phyloP scores from a whole-genome alignment of 2,797 vertebrate genomes.

The Avahi laniger region DNA sequence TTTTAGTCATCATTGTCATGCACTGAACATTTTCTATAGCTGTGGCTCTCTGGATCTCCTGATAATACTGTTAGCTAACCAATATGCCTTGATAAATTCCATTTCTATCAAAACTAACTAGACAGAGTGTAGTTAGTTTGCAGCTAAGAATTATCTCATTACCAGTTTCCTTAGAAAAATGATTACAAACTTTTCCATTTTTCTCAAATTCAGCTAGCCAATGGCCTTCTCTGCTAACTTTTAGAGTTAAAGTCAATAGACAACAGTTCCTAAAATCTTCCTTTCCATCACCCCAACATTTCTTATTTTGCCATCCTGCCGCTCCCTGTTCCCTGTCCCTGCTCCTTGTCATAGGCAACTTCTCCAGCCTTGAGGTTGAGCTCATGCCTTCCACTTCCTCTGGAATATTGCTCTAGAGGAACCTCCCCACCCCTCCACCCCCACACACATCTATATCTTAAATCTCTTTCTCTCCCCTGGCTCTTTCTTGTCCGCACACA shows the following conservation, averaged over 20 bases:
- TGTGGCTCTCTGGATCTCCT: background rate
- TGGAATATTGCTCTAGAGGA: background rate
- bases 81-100: background rate
- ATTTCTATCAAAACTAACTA: background rate
- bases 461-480: background rate
- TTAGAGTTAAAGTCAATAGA: background rate
- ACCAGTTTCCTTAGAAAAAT: background rate
- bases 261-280: background rate
- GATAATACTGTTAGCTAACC: background rate
- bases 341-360: background rate
- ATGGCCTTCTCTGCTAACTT: background rate
- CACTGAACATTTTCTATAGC: background rate
- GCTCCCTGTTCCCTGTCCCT: background rate
- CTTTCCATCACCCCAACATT: background rate
- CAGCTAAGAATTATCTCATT: background rate
- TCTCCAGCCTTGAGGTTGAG: background rate
- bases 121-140: background rate
- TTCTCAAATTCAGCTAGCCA: background rate
- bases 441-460: background rate
- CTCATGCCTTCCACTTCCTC: background rate
- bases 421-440: rapidly evolving
- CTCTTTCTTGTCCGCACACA: background rate
- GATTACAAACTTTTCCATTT: background rate
- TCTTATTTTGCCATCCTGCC: background rate
- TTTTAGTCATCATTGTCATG: background rate